These are phyloP conservation scores for Leguminivora glycinivorella DNA, from an alignment of 1,140 invertebrate genomes.

Conservation along the genomic window DNA sequence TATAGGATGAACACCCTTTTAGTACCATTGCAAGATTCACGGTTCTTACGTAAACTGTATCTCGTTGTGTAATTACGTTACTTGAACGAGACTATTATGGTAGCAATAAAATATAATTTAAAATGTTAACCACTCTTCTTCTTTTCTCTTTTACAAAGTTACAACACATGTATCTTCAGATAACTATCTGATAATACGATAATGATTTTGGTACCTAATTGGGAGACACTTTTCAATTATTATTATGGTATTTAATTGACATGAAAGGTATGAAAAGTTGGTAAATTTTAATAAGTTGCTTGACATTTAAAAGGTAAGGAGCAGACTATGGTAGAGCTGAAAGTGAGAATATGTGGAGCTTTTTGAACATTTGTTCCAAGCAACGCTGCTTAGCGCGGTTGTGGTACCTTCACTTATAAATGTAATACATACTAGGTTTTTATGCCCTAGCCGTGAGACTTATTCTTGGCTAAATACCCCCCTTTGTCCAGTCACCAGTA, in stretches of 20 bases:
- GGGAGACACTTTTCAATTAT: neutral
- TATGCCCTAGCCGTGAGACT: too few relatives aligned
- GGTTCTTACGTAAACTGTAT: neutral
- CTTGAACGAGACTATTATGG: slow-evolving; percentile 14
- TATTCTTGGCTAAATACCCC: too few relatives aligned
- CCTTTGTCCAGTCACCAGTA: neutral
- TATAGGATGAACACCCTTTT: neutral
- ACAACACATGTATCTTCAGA: neutral
- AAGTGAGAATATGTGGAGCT: too few relatives aligned
- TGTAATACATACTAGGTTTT: too few relatives aligned
- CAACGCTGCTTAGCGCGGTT: too few relatives aligned
- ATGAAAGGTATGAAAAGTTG: neutral
- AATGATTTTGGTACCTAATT: neutral
- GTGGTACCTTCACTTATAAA: too few relatives aligned
- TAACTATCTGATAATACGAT: neutral
- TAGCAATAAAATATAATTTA: slow-evolving; percentile 19
- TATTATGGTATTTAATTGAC: neutral
- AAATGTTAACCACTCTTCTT: slow-evolving; percentile 18
- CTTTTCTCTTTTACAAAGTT: neutral
- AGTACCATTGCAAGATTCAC: neutral
- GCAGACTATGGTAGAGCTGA: too few relatives aligned
- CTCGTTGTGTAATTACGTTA: slow-evolving; percentile 6
- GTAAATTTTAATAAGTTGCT: neutral
- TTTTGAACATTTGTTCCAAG: too few relatives aligned
- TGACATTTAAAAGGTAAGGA: neutral